Evolutionary conservation across 2,888 invertebrate genomes (phyloP).

Genomic region (Criorhina ranunculi): DNA sequence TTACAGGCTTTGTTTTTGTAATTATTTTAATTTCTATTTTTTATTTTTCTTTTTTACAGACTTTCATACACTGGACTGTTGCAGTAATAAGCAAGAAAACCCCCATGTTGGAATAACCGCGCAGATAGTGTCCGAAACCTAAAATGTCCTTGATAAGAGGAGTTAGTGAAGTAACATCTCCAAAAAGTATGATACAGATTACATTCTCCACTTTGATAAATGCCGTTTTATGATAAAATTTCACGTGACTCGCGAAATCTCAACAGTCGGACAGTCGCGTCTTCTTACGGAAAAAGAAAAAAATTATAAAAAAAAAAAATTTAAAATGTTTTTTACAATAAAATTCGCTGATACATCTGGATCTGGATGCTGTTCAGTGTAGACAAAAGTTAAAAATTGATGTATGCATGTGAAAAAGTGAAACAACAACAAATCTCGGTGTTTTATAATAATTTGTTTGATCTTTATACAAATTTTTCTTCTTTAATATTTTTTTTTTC

Average conservation of each 20-base stretch:
- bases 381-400: constrained; percentile 15
- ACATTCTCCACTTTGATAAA: constrained; percentile 31
- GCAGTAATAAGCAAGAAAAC: not conserved
- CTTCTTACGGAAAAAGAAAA: not conserved
- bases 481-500: constrained; percentile 5
- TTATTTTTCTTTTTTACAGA: constrained; percentile 13
- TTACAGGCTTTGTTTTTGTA: too few relatives aligned
- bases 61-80: constrained; percentile 11
- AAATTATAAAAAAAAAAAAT: too few relatives aligned
- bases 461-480: constrained; percentile 1
- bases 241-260: not conserved
- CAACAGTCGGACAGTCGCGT: constrained; percentile 8
- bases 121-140: constrained; percentile 2
- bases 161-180: not conserved
- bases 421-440: constrained; percentile 18
- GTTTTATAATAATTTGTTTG: constrained; percentile 14
- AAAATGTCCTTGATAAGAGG: constrained; percentile 20
- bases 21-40: not conserved
- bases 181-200: constrained; percentile 28
- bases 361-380: constrained; percentile 33
- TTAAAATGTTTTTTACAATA: constrained; percentile 40
- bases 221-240: constrained; percentile 53
- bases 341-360: constrained; percentile 56
- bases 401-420: constrained; percentile 27
- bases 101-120: not conserved